These are phyloP conservation scores for Atta cephalotes DNA, from an alignment of 1,140 invertebrate genomes.

Conservation along the genomic window DNA sequence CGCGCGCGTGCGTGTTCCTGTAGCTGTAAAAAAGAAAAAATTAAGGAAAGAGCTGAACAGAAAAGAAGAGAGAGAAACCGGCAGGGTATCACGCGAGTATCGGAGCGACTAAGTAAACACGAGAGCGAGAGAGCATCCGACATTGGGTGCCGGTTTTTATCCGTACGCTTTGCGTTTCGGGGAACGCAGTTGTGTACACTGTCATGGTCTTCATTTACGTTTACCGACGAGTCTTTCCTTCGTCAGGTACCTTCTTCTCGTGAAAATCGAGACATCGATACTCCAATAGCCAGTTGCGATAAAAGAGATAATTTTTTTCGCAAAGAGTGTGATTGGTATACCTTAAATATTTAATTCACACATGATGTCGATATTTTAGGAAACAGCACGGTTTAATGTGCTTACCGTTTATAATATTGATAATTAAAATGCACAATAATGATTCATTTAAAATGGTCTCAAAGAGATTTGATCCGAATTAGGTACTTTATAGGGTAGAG, in stretches of 20 bases:
- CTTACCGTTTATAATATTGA: too few relatives aligned
- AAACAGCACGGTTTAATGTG: too few relatives aligned
- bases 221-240: conserved; percentile 9
- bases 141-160: conserved; percentile 28
- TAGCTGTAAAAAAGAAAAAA: not conserved
- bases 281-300: not conserved
- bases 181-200: conserved; percentile 69
- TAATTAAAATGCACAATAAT: too few relatives aligned
- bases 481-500: too few relatives aligned
- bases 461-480: too few relatives aligned
- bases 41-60: not conserved
- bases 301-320: not conserved
- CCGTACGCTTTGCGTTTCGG: conserved; percentile 48
- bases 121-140: conserved; percentile 32
- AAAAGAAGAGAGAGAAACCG: conserved; percentile 51
- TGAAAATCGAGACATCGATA: conserved; percentile 24
- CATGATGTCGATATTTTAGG: too few relatives aligned
- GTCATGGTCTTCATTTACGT: conserved; percentile 65
- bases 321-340: too few relatives aligned
- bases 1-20: conserved; percentile 1
- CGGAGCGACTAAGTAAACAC: conserved; percentile 68
- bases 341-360: not conserved
- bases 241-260: not conserved
- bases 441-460: too few relatives aligned
- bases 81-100: conserved; percentile 36